Conservation (phyloP, 2,113 vertebrate genomes). For the Talpa occidentalis region DNA sequence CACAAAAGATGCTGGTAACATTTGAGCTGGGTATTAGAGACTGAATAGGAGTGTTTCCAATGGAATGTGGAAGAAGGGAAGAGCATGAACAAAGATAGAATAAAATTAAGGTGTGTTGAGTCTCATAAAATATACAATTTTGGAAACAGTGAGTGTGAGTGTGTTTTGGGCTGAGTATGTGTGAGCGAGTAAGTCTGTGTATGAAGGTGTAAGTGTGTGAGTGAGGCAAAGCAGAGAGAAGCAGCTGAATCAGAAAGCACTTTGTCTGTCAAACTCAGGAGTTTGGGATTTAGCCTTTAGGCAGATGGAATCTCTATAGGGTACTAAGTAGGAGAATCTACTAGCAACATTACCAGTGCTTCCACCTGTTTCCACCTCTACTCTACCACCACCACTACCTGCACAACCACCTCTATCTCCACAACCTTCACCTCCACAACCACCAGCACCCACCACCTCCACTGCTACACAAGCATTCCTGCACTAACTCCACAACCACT, state of each 20-base stretch:
- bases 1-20: background rate
- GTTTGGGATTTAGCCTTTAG: background rate
- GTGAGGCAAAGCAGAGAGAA: background rate
- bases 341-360: background rate
- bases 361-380: background rate
- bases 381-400: no score
- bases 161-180: background rate
- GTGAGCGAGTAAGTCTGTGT: no score
- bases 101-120: background rate
- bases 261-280: background rate
- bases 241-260: accelerated
- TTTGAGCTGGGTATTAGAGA: background rate
- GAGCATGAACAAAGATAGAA: background rate
- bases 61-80: background rate
- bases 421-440: no score
- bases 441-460: no score
- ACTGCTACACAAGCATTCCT: background rate
- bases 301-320: background rate
- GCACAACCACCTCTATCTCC: background rate
- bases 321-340: background rate
- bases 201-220: background rate
- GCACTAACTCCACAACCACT: background rate
- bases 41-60: background rate
- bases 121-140: background rate
- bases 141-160: background rate